phyloP scores from a whole-genome alignment of 2,113 vertebrate species.

The Romanogobio albipinnatus region DNA sequence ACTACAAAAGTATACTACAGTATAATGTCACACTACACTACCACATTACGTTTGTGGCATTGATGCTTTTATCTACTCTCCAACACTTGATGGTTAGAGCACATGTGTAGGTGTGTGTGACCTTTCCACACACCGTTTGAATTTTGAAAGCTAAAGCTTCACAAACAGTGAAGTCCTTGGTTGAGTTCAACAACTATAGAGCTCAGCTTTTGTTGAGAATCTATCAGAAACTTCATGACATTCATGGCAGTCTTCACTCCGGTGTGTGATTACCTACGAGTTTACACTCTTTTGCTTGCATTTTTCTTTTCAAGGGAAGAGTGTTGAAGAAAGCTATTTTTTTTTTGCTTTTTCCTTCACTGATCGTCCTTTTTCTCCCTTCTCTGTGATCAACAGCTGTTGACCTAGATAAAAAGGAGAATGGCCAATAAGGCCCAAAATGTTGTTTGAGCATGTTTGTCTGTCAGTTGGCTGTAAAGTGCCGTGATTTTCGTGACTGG shows the following conservation, averaged over 20 bases:
- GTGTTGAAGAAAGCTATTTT: background rate
- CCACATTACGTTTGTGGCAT: background rate
- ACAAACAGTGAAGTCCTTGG: background rate
- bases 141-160: background rate
- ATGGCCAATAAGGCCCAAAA: slow-evolving; percentile 28
- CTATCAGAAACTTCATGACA: background rate
- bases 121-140: background rate
- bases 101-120: slow-evolving; percentile 29
- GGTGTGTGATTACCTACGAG: background rate
- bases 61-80: slow-evolving; percentile 12
- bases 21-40: background rate
- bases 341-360: slow-evolving; percentile 15
- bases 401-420: slow-evolving; percentile 16
- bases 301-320: background rate
- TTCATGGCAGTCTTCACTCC: background rate
- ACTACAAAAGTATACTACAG: background rate
- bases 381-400: slow-evolving; percentile 7
- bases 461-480: slow-evolving; percentile 14
- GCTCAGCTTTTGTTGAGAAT: slow-evolving; percentile 16
- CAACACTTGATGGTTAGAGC: background rate
- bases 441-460: slow-evolving; percentile 2
- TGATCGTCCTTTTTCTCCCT: background rate
- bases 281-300: background rate
- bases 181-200: background rate
- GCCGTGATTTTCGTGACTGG: background rate